Percentiles rank a stretch among this genome's conserved stretches.
phyloP scores from a whole-genome alignment of 2,888 invertebrate species.

The Dysmachus trigonus region DNA sequence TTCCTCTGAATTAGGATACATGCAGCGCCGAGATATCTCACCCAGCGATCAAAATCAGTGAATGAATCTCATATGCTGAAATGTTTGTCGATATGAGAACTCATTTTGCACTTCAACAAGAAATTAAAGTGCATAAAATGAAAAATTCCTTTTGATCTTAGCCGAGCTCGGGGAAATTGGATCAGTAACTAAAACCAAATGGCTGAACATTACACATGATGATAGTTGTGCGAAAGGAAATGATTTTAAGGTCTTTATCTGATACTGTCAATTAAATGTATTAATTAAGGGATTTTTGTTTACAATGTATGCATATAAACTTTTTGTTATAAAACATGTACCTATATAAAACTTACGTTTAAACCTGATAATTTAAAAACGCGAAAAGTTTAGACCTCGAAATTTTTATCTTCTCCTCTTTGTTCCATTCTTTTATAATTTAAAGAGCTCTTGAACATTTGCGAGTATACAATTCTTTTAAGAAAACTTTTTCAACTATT shows the following conservation, averaged over 20 bases:
- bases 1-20: neutral
- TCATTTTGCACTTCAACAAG: constrained; percentile 1
- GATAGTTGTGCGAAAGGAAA: neutral
- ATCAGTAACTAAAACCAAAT: constrained; percentile 13
- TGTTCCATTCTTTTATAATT: neutral
- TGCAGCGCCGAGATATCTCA: neutral
- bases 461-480: neutral
- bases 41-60: neutral
- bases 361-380: too few species aligned
- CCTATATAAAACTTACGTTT: too few species aligned
- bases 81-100: constrained; percentile 5
- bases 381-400: neutral
- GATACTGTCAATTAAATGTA: neutral
- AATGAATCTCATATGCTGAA: constrained; percentile 10
- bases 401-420: too few species aligned
- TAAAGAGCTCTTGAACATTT: neutral
- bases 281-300: neutral
- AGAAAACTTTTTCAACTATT: neutral
- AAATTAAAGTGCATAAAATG: constrained; percentile 9
- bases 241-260: neutral
- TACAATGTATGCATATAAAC: neutral
- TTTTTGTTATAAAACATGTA: too few species aligned
- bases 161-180: neutral
- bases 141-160: neutral
- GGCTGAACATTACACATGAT: neutral